These are phyloP conservation scores for Cephus pulcher DNA, from an alignment of 2,888 invertebrate species.

Conservation along the genomic window DNA sequence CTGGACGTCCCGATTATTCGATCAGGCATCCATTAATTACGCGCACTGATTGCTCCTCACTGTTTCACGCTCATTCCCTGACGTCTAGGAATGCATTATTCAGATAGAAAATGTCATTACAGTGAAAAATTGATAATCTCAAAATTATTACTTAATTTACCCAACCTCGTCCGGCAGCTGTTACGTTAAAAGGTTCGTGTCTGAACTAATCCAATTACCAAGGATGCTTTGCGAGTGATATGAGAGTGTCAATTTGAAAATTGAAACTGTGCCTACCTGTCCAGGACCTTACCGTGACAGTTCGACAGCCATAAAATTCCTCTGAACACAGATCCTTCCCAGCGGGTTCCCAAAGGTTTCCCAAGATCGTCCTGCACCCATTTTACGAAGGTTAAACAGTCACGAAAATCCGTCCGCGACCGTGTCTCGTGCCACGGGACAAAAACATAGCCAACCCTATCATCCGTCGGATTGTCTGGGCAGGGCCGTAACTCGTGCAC, in stretches of 20 bases:
- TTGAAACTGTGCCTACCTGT: constrained; percentile 33
- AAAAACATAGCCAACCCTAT: background rate
- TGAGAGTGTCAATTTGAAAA: constrained; percentile 32
- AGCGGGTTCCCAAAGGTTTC: background rate
- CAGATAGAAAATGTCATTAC: background rate
- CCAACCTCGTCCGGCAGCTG: background rate
- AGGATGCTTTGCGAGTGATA: background rate
- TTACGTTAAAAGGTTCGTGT: background rate
- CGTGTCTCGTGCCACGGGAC: background rate
- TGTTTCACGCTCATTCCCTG: background rate
- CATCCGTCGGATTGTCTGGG: background rate
- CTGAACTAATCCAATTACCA: background rate
- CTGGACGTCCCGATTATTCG: background rate
- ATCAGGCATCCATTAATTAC: background rate
- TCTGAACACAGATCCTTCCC: background rate
- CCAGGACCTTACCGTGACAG: constrained; percentile 24
- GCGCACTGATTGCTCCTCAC: background rate
- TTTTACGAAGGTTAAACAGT: constrained; percentile 41
- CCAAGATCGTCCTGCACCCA: constrained; percentile 20
- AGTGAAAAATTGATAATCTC: background rate
- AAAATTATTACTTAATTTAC: background rate
- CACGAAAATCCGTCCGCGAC: constrained; percentile 9
- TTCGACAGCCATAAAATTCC: background rate
- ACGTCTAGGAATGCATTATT: background rate
- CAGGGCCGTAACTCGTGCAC: background rate